Evolutionary conservation across 37 sponge, comb jelly and placozoan genomes (phyloP).

Genomic region (Hexactinellida sp.): DNA sequence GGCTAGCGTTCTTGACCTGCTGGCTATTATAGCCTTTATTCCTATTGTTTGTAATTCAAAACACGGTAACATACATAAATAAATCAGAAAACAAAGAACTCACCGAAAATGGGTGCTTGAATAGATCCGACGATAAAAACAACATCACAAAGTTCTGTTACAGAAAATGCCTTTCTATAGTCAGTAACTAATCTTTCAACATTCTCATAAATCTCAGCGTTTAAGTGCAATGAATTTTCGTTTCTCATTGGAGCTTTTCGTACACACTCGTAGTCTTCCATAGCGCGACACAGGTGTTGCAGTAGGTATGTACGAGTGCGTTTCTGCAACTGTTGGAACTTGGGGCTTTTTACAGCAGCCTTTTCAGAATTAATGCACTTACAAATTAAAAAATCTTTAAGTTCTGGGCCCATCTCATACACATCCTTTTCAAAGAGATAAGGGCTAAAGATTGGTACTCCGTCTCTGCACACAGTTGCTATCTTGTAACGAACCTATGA

Average conservation of each 20-base stretch:
- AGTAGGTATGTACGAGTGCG: neutral
- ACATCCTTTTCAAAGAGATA: conserved; percentile 27
- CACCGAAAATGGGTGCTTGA: neutral
- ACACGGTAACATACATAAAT: conserved; percentile 22
- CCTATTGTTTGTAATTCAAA: conserved; percentile 42
- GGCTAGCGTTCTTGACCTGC: conserved; percentile 1
- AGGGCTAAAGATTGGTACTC: conserved; percentile 45
- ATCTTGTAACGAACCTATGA: conserved; percentile 4
- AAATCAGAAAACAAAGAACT: neutral
- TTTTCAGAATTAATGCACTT: conserved; percentile 81
- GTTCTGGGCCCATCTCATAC: conserved; percentile 43
- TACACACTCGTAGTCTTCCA: conserved; percentile 2
- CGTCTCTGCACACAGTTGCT: conserved; percentile 21
- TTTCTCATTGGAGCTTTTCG: neutral
- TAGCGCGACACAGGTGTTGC: neutral
- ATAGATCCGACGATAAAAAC: conserved; percentile 54
- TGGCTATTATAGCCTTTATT: conserved; percentile 68
- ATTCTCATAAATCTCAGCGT: conserved; percentile 53
- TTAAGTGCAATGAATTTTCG: neutral
- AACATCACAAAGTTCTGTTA: conserved; percentile 62
- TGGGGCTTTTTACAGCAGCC: conserved; percentile 70
- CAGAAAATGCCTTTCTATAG: conserved; percentile 36
- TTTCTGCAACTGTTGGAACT: conserved; percentile 35
- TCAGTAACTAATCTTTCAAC: conserved; percentile 66
- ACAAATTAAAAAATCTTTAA: conserved; percentile 54